Evolutionary conservation across 2,888 invertebrate species (phyloP).

Genomic region (Apodemia hepburni): DNA sequence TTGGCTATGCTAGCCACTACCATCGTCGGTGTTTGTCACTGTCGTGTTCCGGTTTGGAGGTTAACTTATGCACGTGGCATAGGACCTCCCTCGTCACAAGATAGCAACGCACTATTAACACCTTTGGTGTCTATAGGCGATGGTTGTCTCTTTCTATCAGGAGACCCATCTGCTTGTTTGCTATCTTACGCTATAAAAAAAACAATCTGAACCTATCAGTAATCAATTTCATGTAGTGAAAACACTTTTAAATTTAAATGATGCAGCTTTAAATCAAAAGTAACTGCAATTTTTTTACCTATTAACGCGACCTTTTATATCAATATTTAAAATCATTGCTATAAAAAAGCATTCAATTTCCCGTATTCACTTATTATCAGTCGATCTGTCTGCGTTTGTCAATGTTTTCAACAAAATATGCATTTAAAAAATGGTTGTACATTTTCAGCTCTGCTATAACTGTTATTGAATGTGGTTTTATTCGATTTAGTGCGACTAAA

Average conservation of each 20-base stretch:
- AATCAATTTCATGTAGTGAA: too few species aligned
- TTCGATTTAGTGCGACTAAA: conserved; percentile 9
- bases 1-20: too few species aligned
- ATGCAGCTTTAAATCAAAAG: neutral
- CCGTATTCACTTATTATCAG: conserved; percentile 4
- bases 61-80: too few species aligned
- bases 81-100: too few species aligned
- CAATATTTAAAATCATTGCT: neutral
- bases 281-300: neutral
- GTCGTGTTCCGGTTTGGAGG: too few species aligned
- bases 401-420: conserved; percentile 14
- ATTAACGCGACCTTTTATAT: conserved; percentile 1
- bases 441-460: conserved; percentile 12
- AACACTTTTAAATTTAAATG: neutral
- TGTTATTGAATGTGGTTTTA: conserved; percentile 13
- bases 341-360: conserved; percentile 15
- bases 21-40: too few species aligned
- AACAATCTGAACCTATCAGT: too few species aligned
- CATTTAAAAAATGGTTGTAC: conserved; percentile 1
- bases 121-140: too few species aligned
- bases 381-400: conserved; percentile 13
- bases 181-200: too few species aligned
- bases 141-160: too few species aligned
- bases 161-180: too few species aligned
- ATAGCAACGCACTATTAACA: too few species aligned